Conservation (phyloP, 1,140 invertebrate species). For the Phortica variegata region DNA sequence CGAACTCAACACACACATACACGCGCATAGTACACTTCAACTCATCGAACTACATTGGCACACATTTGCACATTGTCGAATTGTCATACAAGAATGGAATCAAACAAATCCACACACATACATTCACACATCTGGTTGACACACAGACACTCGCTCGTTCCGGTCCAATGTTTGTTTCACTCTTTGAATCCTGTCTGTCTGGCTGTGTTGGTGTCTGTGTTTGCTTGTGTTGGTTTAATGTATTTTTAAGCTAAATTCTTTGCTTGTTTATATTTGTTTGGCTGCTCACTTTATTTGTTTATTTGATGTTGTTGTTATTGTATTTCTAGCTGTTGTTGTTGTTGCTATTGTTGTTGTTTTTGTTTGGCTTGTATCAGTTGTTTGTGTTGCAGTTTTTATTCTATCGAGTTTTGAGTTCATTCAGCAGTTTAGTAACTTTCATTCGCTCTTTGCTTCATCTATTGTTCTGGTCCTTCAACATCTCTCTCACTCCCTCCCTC, state of each 20-base stretch:
- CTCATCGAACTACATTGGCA: too few species aligned
- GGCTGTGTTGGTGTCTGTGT: not conserved
- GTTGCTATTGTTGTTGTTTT: constrained; percentile 24
- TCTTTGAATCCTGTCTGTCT: constrained; percentile 14
- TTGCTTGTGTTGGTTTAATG: constrained; percentile 38
- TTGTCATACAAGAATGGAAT: too few species aligned
- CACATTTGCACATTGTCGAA: too few species aligned
- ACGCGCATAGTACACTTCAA: too few species aligned
- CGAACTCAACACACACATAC: constrained; percentile 10
- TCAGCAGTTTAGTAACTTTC: too few species aligned
- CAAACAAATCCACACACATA: constrained; percentile 1
- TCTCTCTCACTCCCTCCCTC: too few species aligned
- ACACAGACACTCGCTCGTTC: too few species aligned
- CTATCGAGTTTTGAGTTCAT: not conserved
- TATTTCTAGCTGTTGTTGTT: constrained; percentile 25
- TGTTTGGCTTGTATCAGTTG: too few species aligned
- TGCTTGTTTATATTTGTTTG: constrained; percentile 42
- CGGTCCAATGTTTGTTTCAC: constrained; percentile 42
- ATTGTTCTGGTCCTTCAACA: too few species aligned
- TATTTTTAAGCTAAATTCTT: constrained; percentile 55
- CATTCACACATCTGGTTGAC: constrained; percentile 24
- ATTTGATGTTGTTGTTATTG: constrained; percentile 32
- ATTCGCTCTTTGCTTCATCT: not conserved
- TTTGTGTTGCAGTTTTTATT: too few species aligned
- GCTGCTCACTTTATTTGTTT: not conserved